Percentiles rank a stretch among this genome's conserved stretches.
Evolutionary conservation across 2,797 vertebrate species (phyloP).

Genomic region (Acanthurus lineatus): DNA sequence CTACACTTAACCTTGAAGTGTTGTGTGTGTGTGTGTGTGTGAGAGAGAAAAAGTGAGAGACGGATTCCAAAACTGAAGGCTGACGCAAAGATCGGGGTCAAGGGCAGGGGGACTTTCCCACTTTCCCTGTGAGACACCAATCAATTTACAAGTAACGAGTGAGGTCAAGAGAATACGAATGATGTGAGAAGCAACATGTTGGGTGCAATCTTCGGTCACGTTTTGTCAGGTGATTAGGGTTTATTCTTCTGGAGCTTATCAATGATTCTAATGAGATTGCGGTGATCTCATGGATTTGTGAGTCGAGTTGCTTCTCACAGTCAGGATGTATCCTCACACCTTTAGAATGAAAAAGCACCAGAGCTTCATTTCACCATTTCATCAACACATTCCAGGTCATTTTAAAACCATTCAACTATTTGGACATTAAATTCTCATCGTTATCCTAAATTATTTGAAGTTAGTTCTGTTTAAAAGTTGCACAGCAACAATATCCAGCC

Average conservation of each 20-base stretch:
- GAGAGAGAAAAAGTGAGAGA: constrained; percentile 9
- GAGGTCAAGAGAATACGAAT: constrained; percentile 14
- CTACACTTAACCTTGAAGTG: constrained; percentile 40
- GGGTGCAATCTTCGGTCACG: background rate
- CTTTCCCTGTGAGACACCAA: constrained; percentile 28
- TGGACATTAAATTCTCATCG: background rate
- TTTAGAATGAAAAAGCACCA: background rate
- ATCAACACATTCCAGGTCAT: background rate
- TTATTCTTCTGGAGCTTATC: constrained; percentile 1
- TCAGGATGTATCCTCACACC: too few relatives aligned
- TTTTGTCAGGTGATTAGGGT: background rate
- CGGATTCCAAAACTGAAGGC: constrained; percentile 14
- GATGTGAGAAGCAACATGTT: constrained; percentile 9
- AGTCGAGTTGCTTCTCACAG: too few relatives aligned
- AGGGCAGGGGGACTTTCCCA: constrained; percentile 28
- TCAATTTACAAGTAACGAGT: constrained; percentile 34
- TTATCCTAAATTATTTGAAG: background rate
- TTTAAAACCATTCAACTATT: background rate
- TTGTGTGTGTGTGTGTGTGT: background rate
- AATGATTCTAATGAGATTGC: background rate
- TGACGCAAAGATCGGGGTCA: constrained; percentile 12
- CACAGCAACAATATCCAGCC: background rate
- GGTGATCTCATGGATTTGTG: too few relatives aligned
- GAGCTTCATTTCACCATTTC: too few relatives aligned
- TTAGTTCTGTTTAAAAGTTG: background rate